Base-by-base conservation (phyloP, 2,113 vertebrate genomes). In the Cyprinodon variegatus region DNA sequence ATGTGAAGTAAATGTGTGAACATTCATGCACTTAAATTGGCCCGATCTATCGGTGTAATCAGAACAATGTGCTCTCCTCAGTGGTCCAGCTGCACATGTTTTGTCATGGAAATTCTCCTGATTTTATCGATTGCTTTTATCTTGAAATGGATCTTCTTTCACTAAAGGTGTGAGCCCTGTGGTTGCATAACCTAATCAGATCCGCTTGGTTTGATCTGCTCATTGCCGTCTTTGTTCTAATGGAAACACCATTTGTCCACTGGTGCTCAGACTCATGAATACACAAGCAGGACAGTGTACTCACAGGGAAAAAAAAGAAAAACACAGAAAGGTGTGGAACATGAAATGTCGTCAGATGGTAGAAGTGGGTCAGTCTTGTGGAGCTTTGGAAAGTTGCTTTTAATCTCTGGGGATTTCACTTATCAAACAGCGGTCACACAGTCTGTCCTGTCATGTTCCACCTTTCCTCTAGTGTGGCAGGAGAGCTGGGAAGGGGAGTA, bases 21-120 rank as follows among this genome's bases (percentile, higher is more conserved):
- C 72, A 85, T 29, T 20, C 57, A 65, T 67, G 57, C 46, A 40
- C 29, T 69, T 13, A 45, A 75, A 46, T 36, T 38, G 22, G 14
- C 65, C 29, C 38, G 22, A 8, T 81, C 40, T 38, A 43, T 82
- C 37, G 62, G 82, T 74, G 88, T 92, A 86, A 89, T 90, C 72
- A 91, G 79, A 67, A 83, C 84, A 91, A 91, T 92, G 62, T 74
- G 76, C 62, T 77, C 78, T 53, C 78, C 72, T 86, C 86, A 88
- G 83, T 83, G 62, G 72, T 82, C 88, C 88, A 87, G 83, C 85
- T 89, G 88, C 78, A 39, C 65, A 43, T 71, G 89, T 84, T 90
- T 94, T 93, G 85, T 93, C 68, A 89, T 94, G 86, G 83, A 93
- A 91, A 94, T 94, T 45, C 66, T 68, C 82, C 77, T 66, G 48